phyloP scores from a whole-genome alignment of 2,113 vertebrate genomes.

The Ailurus styani region DNA sequence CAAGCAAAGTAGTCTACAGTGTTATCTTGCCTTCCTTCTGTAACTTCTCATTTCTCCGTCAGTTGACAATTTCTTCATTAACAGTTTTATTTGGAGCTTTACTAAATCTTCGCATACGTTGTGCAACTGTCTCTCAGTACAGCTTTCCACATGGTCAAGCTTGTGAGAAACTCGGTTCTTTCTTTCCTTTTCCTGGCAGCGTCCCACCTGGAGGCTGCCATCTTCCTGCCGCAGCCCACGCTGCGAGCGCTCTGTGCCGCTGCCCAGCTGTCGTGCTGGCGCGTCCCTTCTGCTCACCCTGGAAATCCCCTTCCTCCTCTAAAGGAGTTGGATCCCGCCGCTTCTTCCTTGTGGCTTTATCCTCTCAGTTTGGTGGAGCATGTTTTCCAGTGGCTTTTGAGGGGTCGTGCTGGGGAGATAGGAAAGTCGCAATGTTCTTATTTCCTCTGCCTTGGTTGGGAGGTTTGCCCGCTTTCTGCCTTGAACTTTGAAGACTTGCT shows the following conservation, averaged over 20 bases:
- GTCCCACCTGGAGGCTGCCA: neutral
- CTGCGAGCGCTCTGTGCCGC: neutral
- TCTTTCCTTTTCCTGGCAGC: neutral
- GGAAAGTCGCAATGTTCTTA: neutral
- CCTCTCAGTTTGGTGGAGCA: neutral
- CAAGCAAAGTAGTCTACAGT: neutral
- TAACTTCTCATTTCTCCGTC: neutral
- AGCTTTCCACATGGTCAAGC: neutral
- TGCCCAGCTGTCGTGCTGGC: neutral
- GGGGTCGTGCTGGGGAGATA: neutral
- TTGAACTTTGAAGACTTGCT: neutral
- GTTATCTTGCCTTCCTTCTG: neutral
- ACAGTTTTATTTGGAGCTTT: neutral
- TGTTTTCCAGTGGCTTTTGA: neutral
- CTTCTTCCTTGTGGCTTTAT: neutral
- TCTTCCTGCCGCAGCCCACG: rapidly evolving
- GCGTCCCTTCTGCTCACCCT: neutral
- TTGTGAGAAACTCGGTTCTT: neutral
- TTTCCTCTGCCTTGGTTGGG: neutral
- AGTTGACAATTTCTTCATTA: neutral
- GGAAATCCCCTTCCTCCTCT: neutral
- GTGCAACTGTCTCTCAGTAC: neutral
- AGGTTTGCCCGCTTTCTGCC: neutral
- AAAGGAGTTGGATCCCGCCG: neutral
- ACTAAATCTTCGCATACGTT: neutral